Evolutionary conservation across 1,140 invertebrate species (phyloP).

Genomic region (Macrobrachium rosenbergii): DNA sequence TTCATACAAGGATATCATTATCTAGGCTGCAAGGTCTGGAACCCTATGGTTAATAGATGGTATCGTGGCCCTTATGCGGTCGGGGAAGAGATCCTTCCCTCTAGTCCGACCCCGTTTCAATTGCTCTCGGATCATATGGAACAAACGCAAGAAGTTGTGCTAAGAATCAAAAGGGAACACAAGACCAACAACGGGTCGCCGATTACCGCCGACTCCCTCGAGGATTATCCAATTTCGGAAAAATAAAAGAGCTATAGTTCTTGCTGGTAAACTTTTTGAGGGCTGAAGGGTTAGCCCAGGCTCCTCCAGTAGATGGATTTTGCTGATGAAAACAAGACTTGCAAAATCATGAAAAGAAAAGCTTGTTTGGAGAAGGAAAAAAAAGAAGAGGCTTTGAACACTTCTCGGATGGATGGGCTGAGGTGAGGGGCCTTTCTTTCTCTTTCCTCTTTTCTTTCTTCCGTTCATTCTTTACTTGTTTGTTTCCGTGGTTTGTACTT

Average conservation of each 20-base stretch:
- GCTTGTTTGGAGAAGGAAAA: conserved; percentile 35
- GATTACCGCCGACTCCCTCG: conserved; percentile 34
- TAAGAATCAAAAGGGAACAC: conserved; percentile 49
- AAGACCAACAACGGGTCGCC: conserved; percentile 34
- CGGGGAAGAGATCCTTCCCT: neutral
- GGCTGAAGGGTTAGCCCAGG: conserved; percentile 34
- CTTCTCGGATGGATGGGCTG: too few species aligned
- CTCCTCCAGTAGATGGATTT: conserved; percentile 54
- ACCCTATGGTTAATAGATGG: neutral
- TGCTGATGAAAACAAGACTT: conserved; percentile 47
- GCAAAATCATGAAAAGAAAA: conserved; percentile 48
- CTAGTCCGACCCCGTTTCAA: conserved; percentile 1
- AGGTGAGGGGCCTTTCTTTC: too few species aligned
- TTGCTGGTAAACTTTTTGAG: neutral
- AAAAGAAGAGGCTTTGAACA: too few species aligned
- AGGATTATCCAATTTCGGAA: conserved; percentile 49
- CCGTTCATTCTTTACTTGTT: too few species aligned
- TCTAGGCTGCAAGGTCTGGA: neutral
- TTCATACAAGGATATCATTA: conserved; percentile 1
- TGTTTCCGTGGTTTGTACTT: too few species aligned
- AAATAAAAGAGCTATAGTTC: conserved; percentile 47
- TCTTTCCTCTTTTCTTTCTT: too few species aligned
- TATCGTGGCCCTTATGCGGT: neutral
- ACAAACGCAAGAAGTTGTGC: conserved; percentile 53
- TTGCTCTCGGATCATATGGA: conserved; percentile 35